Base-by-base conservation (phyloP, 2,113 vertebrate genomes). In the Suncus etruscus region DNA sequence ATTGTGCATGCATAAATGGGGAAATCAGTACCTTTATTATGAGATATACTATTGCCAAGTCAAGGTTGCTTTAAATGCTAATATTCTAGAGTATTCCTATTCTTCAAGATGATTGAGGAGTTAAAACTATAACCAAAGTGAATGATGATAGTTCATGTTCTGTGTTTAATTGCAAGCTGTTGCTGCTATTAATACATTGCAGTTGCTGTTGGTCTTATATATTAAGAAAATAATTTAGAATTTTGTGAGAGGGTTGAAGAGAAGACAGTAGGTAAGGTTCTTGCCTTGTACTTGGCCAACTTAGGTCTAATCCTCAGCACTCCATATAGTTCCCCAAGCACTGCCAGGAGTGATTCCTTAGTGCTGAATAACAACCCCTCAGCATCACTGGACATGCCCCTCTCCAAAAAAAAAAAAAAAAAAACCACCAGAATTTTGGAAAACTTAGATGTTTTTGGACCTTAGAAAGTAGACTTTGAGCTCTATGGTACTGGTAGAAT, bases 361-460 rank as follows among this genome's bases (percentile, higher is more conserved):
- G 39, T 39, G 39, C 39, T 39, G 39, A 39, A 39, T 39, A 39
- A 39, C 39, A 39, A 5, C 39, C 39, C 39, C 5, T 39, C 3
- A 39, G 39, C 39, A 39, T 39, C 39, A 39, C 39, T 39, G 5
- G 39, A 39, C 39, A 39, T 39, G 39, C 39, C 39, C 39, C 39
- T 5, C 39, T 39, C 39, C 39, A 39, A 39, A 39, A 39, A 39
- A 39, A 39, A 39, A 39, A 39, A 39, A 39, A 39, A 39, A 39
- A 39, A 39, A 39, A 3, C 39, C 39, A 39, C 39, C 39, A 94
- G 92, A 94, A 81, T 96, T 97, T 96, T 96, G 92, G 92, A 96
- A 96, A 97, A 94, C 82, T 95, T 95, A 97, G 95, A 97, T 97
- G 97, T 97, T 96, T 95, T 97, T 85, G 95, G 95, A 95, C 95